A percentile compares a stretch with the other conserved stretches of the same genome.
These are phyloP conservation scores for Cossypha caffra DNA, from an alignment of 2,797 vertebrate genomes.

Conservation along the genomic window DNA sequence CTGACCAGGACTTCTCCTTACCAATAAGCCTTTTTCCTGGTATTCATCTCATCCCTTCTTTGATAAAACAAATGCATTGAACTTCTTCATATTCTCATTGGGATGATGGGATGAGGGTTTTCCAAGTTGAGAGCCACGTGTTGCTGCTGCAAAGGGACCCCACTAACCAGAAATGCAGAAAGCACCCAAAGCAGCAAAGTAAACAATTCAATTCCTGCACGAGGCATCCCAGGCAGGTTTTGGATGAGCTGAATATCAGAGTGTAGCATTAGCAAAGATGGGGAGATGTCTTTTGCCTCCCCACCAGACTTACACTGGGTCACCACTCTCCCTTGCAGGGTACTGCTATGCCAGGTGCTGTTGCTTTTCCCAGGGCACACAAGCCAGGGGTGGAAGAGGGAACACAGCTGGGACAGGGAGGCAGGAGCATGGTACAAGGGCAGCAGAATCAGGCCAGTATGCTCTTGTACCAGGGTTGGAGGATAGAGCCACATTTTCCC, in stretches of 20 bases:
- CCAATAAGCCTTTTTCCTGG: background rate
- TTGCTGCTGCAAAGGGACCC: background rate
- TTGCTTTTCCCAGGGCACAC: background rate
- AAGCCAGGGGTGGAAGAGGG: background rate
- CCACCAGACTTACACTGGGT: background rate
- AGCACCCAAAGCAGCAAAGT: background rate
- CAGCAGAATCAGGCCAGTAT: background rate
- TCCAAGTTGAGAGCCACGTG: background rate
- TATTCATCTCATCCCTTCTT: background rate
- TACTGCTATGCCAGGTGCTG: background rate
- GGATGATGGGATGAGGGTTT: background rate
- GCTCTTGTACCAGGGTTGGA: background rate
- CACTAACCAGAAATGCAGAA: background rate
- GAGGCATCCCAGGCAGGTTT: background rate
- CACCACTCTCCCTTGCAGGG: background rate
- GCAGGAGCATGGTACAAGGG: background rate
- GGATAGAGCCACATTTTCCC: background rate
- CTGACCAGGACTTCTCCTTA: background rate
- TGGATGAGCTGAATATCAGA: background rate
- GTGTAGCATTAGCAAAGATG: background rate
- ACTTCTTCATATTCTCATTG: background rate
- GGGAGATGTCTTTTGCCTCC: background rate
- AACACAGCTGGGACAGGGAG: background rate
- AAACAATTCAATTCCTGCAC: background rate
- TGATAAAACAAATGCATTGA: background rate